Evolutionary conservation across 2,888 invertebrate genomes (phyloP).

Genomic region (Willowsia nigromaculata): DNA sequence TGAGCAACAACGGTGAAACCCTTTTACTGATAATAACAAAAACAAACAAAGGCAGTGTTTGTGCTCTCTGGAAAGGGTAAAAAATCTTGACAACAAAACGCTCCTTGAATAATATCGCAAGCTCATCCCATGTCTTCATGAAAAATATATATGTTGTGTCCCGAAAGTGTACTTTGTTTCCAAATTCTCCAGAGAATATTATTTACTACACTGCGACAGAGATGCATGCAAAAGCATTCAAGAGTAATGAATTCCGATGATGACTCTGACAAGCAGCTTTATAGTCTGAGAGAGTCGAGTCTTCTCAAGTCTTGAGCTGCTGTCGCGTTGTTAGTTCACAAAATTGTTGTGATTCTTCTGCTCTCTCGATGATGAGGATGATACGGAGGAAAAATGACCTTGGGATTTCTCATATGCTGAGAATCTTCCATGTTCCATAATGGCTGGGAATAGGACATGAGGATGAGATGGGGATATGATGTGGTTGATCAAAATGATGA

Average conservation of each 20-base stretch:
- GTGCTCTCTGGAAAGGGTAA: no score
- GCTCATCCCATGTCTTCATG: background rate
- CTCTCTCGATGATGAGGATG: background rate
- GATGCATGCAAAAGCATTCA: background rate
- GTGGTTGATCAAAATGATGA: background rate
- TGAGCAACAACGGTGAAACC: background rate
- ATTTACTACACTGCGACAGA: no score
- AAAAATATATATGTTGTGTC: background rate
- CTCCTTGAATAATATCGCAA: background rate
- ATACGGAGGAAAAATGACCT: background rate
- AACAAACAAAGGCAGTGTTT: background rate
- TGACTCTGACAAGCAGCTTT: background rate
- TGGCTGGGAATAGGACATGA: background rate
- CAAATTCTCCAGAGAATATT: background rate
- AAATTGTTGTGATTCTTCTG: background rate
- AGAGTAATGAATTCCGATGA: background rate
- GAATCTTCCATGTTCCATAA: background rate
- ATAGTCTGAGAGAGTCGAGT: background rate
- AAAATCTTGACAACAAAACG: background rate
- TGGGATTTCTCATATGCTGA: conserved; percentile 19
- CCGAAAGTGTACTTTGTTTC: conserved; percentile 4
- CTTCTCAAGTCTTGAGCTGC: background rate
- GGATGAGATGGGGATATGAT: background rate
- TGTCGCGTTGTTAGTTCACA: background rate
- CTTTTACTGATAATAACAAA: background rate